A percentile compares a stretch with the other conserved stretches of the same genome.
Evolutionary conservation across 2,888 invertebrate genomes (phyloP).

Genomic region (Zygogramma bicolorata): DNA sequence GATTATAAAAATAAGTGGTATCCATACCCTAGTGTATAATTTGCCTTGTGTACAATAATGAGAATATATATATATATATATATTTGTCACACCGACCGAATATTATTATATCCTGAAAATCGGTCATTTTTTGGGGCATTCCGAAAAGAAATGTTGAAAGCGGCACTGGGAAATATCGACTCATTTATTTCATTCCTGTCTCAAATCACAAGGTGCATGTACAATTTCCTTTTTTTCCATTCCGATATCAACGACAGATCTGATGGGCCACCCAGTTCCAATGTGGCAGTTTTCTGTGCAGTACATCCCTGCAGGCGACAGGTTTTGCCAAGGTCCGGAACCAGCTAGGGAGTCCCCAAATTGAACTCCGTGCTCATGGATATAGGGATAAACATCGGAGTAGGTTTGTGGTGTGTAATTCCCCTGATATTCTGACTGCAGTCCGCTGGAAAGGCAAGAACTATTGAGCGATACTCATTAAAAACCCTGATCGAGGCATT

Average conservation of each 20-base stretch:
- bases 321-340: conserved; percentile 60
- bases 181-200: background rate
- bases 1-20: too few relatives aligned
- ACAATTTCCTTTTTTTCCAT: background rate
- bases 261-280: conserved; percentile 51
- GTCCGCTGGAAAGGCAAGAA: conserved; percentile 56
- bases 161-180: too few relatives aligned
- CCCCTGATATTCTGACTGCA: conserved; percentile 59
- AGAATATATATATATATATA: too few relatives aligned
- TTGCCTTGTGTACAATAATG: too few relatives aligned
- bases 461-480: background rate
- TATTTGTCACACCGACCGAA: too few relatives aligned
- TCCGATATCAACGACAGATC: background rate
- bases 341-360: conserved; percentile 55
- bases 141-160: too few relatives aligned
- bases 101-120: too few relatives aligned
- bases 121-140: too few relatives aligned
- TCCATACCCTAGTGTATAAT: too few relatives aligned
- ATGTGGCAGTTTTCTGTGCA: conserved; percentile 66
- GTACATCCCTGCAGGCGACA: conserved; percentile 66
- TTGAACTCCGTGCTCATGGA: conserved; percentile 54
- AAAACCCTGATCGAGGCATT: too few relatives aligned
- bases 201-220: background rate
- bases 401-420: conserved; percentile 58
- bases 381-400: conserved; percentile 59